Base-by-base conservation (phyloP, 2,888 invertebrate species). In the Drosophila differens region DNA sequence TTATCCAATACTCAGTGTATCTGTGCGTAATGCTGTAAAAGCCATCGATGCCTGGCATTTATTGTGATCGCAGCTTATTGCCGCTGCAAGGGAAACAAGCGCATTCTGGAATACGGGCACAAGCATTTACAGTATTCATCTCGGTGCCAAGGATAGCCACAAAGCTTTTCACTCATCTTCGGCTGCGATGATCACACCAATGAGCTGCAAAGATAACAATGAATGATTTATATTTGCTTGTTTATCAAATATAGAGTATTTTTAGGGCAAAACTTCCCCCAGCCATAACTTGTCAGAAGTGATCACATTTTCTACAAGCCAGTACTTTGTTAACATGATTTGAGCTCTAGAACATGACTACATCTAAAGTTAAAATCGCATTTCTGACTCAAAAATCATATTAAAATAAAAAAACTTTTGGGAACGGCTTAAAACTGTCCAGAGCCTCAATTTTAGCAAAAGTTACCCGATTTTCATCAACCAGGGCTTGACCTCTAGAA, bases 1-100 rank as follows among this genome's bases (percentile, higher is more conserved):
- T 89, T 83, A 89, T 86, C 84, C 89, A 86, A 85, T 85, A 85
- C 75, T 52, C 70, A 35, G 57, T 49, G 76, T 63, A 73, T 74
- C 72, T 72, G 71, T 69, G 69, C 71, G 65, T 73, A 83, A 77
- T 76, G 77, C 64, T 85, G 85, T 85, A 83, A 82, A 76, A 78
- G 51, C 70, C 89, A 87, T 87, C 87, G 89, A 85, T 83, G 85
- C 84, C 73, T 84, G 85, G 90, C 89, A 87, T 87, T 90, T 90
- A 90, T 90, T 88, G 89, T 89, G 89, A 87, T 84, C 87, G 79
- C 74, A 68, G 62, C 70, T 70, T 73, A 72, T 75, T 69, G 73
- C 64, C 61, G 59, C 63, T 66, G 53, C 73, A 44, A 62, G 71
- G 54, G 75, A 72, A 74, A 74, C 65, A 37, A 53, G 60, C 49